Evolutionary conservation across 2,797 vertebrate species (phyloP).

Genomic region (Phrynocephalus guinanensis): DNA sequence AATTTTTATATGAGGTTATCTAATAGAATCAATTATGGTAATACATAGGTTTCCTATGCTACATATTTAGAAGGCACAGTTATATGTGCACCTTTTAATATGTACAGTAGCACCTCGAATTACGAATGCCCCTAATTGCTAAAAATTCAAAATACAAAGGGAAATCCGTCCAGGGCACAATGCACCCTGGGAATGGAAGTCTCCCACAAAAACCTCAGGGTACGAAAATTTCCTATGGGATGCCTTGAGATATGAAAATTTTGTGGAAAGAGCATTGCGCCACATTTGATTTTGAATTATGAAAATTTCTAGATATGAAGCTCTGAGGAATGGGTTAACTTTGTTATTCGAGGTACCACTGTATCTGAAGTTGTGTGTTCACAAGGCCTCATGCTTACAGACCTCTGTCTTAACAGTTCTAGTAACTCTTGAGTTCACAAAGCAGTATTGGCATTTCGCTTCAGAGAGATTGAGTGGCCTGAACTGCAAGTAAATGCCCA

Average conservation of each 20-base stretch:
- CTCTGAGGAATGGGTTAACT: no score
- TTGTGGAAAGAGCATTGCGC: no score
- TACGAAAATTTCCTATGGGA: no score
- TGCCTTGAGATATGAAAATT: no score
- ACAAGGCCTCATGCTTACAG: no score
- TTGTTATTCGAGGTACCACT: background rate
- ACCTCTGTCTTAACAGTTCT: background rate
- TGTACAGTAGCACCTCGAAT: background rate
- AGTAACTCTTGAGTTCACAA: background rate
- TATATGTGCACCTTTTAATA: background rate
- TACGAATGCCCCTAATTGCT: no score
- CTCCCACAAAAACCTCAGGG: no score
- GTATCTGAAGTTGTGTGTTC: background rate
- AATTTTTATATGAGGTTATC: background rate
- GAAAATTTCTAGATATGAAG: no score
- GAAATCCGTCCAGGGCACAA: no score
- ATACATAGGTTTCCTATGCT: background rate
- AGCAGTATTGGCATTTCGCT: background rate
- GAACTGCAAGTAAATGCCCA: background rate
- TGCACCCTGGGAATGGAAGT: no score
- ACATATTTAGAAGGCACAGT: background rate
- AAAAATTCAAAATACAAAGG: no score
- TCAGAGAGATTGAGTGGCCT: background rate
- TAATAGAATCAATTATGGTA: background rate
- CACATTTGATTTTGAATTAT: no score